These are phyloP conservation scores for Disparrhopalites patrizii DNA, from an alignment of 2,888 invertebrate genomes.

Conservation along the genomic window DNA sequence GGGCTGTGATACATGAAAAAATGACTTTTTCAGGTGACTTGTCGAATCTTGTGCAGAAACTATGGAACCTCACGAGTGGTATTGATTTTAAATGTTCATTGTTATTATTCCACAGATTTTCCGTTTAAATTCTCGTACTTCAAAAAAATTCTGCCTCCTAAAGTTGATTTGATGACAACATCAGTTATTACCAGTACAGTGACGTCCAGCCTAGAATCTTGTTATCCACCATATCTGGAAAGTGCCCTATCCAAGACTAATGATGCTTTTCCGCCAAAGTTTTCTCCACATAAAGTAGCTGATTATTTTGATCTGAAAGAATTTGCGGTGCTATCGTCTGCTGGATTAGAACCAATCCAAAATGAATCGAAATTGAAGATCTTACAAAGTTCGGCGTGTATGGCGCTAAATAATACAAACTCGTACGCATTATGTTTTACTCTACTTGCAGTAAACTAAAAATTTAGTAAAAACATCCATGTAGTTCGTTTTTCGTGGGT, in stretches of 20 bases:
- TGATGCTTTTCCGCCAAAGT: conserved; percentile 39
- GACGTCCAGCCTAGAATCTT: neutral
- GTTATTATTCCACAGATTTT: conserved; percentile 40
- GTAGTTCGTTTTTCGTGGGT: neutral
- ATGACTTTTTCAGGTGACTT: conserved; percentile 58
- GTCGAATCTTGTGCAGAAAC: neutral
- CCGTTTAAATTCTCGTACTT: conserved; percentile 45
- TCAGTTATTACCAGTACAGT: neutral
- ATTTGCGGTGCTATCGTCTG: conserved; percentile 72
- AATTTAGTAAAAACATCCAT: too few species aligned
- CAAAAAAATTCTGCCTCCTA: conserved; percentile 25
- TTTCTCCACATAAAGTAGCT: conserved; percentile 36
- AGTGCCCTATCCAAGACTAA: conserved; percentile 27
- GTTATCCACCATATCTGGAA: conserved; percentile 34
- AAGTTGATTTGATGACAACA: neutral
- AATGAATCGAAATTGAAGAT: conserved; percentile 69
- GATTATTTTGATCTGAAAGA: conserved; percentile 70
- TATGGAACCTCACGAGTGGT: neutral
- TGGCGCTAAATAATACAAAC: conserved; percentile 75
- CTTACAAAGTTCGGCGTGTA: conserved; percentile 72
- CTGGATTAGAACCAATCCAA: conserved; percentile 57
- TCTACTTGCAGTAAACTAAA: too few species aligned
- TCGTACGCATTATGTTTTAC: conserved; percentile 56
- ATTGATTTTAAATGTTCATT: neutral
- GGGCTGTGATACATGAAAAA: conserved; percentile 53